A percentile compares a stretch with the other conserved stretches of the same genome.
Conservation (phyloP, 2,888 invertebrate species). For the Copidosoma aretas region DNA sequence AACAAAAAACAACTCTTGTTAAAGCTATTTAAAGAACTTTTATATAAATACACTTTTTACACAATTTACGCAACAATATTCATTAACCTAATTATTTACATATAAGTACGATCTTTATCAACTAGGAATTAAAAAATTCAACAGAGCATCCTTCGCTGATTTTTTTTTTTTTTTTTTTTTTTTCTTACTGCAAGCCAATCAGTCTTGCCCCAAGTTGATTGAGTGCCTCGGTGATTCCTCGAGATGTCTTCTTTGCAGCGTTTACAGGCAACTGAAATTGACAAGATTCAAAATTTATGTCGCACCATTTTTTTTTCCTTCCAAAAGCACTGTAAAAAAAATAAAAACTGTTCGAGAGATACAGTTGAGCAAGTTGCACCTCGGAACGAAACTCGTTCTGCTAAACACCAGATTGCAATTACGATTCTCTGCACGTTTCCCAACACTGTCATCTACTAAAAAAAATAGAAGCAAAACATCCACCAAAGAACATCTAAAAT, state of each 20-base stretch:
- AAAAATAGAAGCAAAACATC: no score
- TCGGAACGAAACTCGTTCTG: no score
- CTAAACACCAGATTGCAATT: no score
- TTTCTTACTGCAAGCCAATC: constrained; percentile 64
- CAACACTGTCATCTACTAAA: no score
- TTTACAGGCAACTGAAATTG: constrained; percentile 65
- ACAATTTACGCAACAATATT: constrained; percentile 36
- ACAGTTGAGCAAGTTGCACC: no score
- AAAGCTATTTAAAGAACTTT: constrained; percentile 34
- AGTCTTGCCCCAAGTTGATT: constrained; percentile 68
- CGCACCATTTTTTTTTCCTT: no score
- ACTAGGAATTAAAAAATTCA: not conserved
- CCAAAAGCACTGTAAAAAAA: no score
- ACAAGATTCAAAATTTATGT: no score
- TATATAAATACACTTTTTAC: constrained; percentile 38
- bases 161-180: constrained; percentile 1
- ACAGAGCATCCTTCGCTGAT: not conserved
- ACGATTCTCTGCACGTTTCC: no score
- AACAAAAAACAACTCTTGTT: constrained; percentile 15
- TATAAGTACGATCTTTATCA: not conserved
- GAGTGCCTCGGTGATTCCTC: constrained; percentile 66
- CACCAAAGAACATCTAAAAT: no score
- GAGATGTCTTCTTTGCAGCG: constrained; percentile 64
- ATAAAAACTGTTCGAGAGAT: no score
- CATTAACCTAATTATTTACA: constrained; percentile 36